Conservation (phyloP, 2,888 invertebrate genomes). For the Mesodorylaimus sp. region DNA sequence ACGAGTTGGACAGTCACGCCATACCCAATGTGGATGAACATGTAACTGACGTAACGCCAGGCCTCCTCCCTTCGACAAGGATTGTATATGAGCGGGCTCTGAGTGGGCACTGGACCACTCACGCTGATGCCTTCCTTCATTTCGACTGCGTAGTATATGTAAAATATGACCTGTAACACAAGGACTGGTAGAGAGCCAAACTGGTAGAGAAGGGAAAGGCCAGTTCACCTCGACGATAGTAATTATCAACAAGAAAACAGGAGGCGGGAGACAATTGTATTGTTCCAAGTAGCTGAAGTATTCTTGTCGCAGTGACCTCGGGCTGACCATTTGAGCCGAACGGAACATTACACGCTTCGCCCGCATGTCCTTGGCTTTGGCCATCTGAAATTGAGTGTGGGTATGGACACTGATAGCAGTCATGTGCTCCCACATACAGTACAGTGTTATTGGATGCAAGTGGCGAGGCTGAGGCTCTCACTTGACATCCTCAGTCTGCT, state of each 20-base stretch:
- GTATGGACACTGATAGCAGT: no score
- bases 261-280: constrained; percentile 73
- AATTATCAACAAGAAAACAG: constrained; percentile 73
- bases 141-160: constrained; percentile 5
- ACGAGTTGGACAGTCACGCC: not conserved
- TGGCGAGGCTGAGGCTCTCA: no score
- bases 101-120: constrained; percentile 54
- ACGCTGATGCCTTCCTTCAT: constrained; percentile 2
- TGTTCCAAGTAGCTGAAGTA: constrained; percentile 40
- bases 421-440: no score
- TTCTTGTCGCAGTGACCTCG: constrained; percentile 18
- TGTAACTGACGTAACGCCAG: constrained; percentile 84
- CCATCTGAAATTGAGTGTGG: constrained; percentile 20
- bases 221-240: constrained; percentile 76
- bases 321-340: constrained; percentile 21
- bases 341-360: constrained; percentile 19
- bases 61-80: constrained; percentile 63
- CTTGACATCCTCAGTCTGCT: no score
- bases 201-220: not conserved
- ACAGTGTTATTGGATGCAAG: no score
- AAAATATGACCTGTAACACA: not conserved
- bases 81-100: constrained; percentile 61
- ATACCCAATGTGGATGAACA: constrained; percentile 35
- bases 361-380: constrained; percentile 19
- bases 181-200: not conserved